Conservation (phyloP, 2,797 vertebrate genomes). For the Valencia hispanica region DNA sequence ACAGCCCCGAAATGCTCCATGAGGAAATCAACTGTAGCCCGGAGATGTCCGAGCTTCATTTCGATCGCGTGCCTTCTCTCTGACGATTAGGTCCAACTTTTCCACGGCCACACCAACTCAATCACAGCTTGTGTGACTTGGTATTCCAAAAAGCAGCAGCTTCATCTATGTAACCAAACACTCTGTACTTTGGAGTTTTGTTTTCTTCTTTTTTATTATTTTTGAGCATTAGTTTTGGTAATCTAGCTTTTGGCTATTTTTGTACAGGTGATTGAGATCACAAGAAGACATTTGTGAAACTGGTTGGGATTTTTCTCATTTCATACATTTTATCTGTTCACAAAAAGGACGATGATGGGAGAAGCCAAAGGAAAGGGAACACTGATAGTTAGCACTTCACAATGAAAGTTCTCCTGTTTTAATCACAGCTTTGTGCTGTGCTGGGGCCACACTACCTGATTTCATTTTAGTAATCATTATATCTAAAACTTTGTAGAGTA, state of each 20-base stretch:
- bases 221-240: constrained; percentile 55
- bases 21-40: constrained; percentile 80
- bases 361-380: constrained; percentile 79
- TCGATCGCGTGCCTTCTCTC: constrained; percentile 79
- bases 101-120: constrained; percentile 31
- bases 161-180: constrained; percentile 74
- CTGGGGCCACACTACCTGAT: constrained; percentile 61
- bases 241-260: constrained; percentile 50
- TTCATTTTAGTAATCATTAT: constrained; percentile 71
- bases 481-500: constrained; percentile 58
- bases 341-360: constrained; percentile 66
- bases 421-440: constrained; percentile 52
- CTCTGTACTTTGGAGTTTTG: constrained; percentile 48
- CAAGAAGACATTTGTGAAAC: constrained; percentile 56
- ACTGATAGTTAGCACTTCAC: constrained; percentile 72
- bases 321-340: constrained; percentile 43
- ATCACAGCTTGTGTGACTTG: constrained; percentile 56
- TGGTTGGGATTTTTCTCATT: constrained; percentile 63
- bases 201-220: constrained; percentile 48
- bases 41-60: constrained; percentile 87
- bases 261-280: constrained; percentile 71
- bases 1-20: constrained; percentile 90
- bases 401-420: constrained; percentile 40
- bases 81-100: constrained; percentile 61
- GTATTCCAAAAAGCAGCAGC: constrained; percentile 51